phyloP scores from a whole-genome alignment of 1,140 invertebrate genomes.

The Catajapyx aquilonaris region DNA sequence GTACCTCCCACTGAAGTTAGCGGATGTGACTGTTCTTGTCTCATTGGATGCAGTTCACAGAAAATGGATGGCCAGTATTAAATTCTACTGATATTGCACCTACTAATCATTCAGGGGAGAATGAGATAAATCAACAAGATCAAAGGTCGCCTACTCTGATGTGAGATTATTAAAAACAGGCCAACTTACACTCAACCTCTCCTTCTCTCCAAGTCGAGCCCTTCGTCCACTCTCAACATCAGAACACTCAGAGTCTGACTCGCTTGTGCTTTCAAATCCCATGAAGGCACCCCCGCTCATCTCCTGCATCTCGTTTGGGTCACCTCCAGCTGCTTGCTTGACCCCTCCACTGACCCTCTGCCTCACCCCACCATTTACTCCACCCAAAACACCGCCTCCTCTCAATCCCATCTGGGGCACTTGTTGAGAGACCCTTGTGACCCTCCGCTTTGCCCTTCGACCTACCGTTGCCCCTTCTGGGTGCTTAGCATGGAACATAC shows the following conservation, averaged over 20 bases:
- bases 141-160: too few species aligned
- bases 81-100: too few species aligned
- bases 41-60: too few species aligned
- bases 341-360: neutral
- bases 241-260: slow-evolving; percentile 33
- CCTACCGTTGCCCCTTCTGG: slow-evolving; percentile 26
- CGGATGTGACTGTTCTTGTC: too few species aligned
- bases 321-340: neutral
- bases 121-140: too few species aligned
- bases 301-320: slow-evolving; percentile 8
- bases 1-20: too few species aligned
- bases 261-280: slow-evolving; percentile 43
- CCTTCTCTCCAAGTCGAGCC: too few species aligned
- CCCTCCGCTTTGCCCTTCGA: slow-evolving; percentile 11
- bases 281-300: slow-evolving; percentile 45
- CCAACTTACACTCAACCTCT: too few species aligned
- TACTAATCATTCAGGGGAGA: too few species aligned
- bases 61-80: too few species aligned
- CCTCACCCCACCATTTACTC: neutral
- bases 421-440: neutral
- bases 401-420: too few species aligned
- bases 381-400: neutral
- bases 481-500: slow-evolving; percentile 94
- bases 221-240: slow-evolving; percentile 35
- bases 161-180: too few species aligned